A percentile compares a stretch with the other conserved stretches of the same genome.
phyloP scores from a whole-genome alignment of 2,113 vertebrate species.

The Hiodon alosoides region DNA sequence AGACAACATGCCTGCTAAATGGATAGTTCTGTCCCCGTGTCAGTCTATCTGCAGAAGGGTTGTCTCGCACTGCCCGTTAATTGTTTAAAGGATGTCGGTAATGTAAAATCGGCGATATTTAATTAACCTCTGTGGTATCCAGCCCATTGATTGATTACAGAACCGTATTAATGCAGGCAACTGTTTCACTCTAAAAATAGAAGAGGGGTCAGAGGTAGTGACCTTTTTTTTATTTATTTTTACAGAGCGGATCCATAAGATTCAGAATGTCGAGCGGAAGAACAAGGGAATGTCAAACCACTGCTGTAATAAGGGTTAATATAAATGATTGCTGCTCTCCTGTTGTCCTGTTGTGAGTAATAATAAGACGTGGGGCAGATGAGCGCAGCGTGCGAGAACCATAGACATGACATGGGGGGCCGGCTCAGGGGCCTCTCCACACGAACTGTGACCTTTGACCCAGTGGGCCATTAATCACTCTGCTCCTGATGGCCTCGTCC shows the following conservation, averaged over 20 bases:
- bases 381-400: no score
- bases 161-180: conserved; percentile 34
- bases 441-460: conserved; percentile 51
- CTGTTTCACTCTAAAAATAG: conserved; percentile 37
- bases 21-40: not conserved
- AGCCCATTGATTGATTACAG: conserved; percentile 29
- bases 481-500: conserved; percentile 62
- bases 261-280: not conserved
- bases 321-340: no score
- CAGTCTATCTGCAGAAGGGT: not conserved
- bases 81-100: conserved; percentile 16
- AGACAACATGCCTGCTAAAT: not conserved
- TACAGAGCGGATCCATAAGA: conserved; percentile 4
- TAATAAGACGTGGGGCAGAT: no score
- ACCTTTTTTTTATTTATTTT: conserved; percentile 1
- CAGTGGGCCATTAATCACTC: conserved; percentile 65
- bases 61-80: not conserved
- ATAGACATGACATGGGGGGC: no score
- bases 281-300: not conserved
- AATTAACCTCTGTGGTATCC: conserved; percentile 26
- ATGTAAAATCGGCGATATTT: conserved; percentile 31
- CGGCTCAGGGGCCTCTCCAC: no score
- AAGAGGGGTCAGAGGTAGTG: conserved; percentile 32
- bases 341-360: no score
- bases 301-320: no score